Evolutionary conservation across 2,888 invertebrate genomes (phyloP).

Genomic region (Zhuqinia jingwanae): DNA sequence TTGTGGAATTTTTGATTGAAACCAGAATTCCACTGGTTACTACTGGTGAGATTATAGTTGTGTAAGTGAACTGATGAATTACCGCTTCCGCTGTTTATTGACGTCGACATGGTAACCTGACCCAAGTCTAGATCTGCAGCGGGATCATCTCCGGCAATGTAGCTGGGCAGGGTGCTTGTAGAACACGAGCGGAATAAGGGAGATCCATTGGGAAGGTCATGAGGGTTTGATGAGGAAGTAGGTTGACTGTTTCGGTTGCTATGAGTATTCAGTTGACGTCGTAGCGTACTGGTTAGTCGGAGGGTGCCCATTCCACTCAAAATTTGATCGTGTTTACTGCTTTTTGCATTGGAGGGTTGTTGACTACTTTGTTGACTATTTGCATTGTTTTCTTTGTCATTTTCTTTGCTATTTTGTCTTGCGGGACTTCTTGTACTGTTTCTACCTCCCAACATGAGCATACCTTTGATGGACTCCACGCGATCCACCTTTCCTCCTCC

Average conservation of each 20-base stretch:
- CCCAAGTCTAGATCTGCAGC: slow-evolving; percentile 87
- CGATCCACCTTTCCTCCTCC: slow-evolving; percentile 73
- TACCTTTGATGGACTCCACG: slow-evolving; percentile 78
- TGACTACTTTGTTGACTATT: no score
- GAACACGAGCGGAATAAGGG: slow-evolving; percentile 89
- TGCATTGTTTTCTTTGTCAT: slow-evolving; percentile 19
- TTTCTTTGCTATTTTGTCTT: slow-evolving; percentile 33
- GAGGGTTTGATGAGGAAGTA: neutral
- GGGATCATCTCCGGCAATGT: slow-evolving; percentile 90
- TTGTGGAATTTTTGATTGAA: slow-evolving; percentile 25
- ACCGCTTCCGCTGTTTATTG: slow-evolving; percentile 5
- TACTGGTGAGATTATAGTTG: neutral
- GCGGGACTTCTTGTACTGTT: slow-evolving; percentile 71
- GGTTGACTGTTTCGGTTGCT: slow-evolving; percentile 26
- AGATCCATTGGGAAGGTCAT: slow-evolving; percentile 67
- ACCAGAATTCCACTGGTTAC: slow-evolving; percentile 30
- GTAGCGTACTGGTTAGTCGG: slow-evolving; percentile 17
- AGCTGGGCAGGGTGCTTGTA: slow-evolving; percentile 88
- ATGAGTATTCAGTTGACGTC: slow-evolving; percentile 33
- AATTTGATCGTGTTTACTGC: slow-evolving; percentile 33
- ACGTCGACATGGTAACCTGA: neutral
- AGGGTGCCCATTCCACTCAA: slow-evolving; percentile 54
- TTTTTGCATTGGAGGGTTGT: neutral
- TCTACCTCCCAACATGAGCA: slow-evolving; percentile 71
- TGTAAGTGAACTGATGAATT: slow-evolving; percentile 13